Percentiles rank a stretch among this genome's conserved stretches.
These are phyloP conservation scores for Drosophila suboccidentalis DNA, from an alignment of 2,888 invertebrate genomes.

Conservation along the genomic window DNA sequence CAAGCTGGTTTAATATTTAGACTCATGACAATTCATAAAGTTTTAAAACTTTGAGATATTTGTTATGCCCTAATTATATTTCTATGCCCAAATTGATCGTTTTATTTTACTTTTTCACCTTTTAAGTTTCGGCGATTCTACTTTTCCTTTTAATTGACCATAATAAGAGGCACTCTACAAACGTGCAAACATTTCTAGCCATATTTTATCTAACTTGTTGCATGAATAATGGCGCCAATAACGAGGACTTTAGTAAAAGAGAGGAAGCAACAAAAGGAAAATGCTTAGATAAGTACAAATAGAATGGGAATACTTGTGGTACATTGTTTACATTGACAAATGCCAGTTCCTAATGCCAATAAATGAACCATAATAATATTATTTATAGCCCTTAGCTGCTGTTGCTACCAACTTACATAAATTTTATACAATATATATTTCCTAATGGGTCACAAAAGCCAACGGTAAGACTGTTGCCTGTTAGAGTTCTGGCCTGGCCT, in stretches of 20 bases:
- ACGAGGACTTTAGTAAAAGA: conserved; percentile 39
- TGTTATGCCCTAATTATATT: background rate
- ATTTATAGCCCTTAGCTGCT: conserved; percentile 61
- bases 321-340: conserved; percentile 71
- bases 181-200: background rate
- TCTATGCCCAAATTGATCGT: background rate
- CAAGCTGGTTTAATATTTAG: too few relatives aligned
- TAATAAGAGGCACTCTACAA: conserved; percentile 43
- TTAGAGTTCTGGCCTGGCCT: background rate
- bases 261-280: conserved; percentile 20
- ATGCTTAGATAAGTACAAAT: conserved; percentile 30
- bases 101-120: too few relatives aligned
- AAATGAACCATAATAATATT: conserved; percentile 74
- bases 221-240: conserved; percentile 67
- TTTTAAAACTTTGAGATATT: too few relatives aligned
- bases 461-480: conserved; percentile 18
- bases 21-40: too few relatives aligned
- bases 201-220: conserved; percentile 63
- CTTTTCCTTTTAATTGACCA: conserved; percentile 45
- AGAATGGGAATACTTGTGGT: conserved; percentile 27
- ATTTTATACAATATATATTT: conserved; percentile 39
- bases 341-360: conserved; percentile 64
- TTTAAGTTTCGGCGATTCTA: too few relatives aligned
- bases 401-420: conserved; percentile 35
- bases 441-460: conserved; percentile 39